These are phyloP conservation scores for Drosophila picticornis DNA, from an alignment of 2,888 invertebrate species.

Conservation along the genomic window DNA sequence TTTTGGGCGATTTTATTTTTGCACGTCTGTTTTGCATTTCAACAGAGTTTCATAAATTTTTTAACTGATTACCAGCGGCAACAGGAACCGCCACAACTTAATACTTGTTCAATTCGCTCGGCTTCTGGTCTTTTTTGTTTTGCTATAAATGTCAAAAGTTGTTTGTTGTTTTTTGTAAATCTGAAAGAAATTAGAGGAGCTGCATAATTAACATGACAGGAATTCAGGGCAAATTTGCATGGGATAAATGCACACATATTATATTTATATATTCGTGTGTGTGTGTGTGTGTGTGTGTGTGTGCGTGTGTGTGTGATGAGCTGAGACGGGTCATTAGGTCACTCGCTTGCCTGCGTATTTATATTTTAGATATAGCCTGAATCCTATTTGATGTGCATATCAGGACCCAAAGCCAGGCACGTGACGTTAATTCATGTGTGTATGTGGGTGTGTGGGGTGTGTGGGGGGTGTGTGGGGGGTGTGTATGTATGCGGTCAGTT, in stretches of 20 bases:
- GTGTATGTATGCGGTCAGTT: conserved; percentile 46
- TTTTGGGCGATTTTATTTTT: conserved; percentile 14
- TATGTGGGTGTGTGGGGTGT: background rate
- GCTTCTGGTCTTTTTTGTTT: conserved; percentile 1
- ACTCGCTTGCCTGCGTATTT: conserved; percentile 25
- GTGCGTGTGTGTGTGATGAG: conserved; percentile 24
- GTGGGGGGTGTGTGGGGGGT: background rate
- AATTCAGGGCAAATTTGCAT: conserved; percentile 46
- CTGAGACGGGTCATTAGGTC: conserved; percentile 36
- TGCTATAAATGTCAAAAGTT: conserved; percentile 19
- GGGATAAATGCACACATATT: conserved; percentile 1
- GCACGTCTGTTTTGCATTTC: conserved; percentile 32
- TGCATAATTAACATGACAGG: conserved; percentile 47
- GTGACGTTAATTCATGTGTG: conserved; percentile 32
- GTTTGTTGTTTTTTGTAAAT: conserved; percentile 4
- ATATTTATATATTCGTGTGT: conserved; percentile 26
- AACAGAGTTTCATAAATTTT: conserved; percentile 31
- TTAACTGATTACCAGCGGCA: conserved; percentile 38
- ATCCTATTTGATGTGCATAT: conserved; percentile 24
- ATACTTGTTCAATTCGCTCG: conserved; percentile 6
- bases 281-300: background rate
- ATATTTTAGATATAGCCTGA: conserved; percentile 5
- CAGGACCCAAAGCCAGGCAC: conserved; percentile 21
- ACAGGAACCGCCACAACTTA: conserved; percentile 9
- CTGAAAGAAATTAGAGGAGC: conserved; percentile 48